Percentiles rank a stretch among this genome's conserved stretches.
These are phyloP conservation scores for Tenthredo livida DNA, from an alignment of 2,888 invertebrate species.

Conservation along the genomic window DNA sequence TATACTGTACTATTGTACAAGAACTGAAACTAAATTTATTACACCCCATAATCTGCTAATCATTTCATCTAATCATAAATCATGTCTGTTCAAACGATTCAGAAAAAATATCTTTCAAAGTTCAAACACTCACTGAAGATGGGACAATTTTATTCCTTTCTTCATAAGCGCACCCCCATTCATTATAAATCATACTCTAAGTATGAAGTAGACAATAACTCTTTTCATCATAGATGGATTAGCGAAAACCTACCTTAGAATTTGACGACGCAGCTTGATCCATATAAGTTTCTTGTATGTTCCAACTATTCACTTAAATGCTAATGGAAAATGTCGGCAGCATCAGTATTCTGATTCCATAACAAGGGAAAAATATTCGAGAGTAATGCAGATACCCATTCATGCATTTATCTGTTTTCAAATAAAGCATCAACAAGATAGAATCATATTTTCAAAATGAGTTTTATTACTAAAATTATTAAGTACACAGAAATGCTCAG, in stretches of 20 bases:
- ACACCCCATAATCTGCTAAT: background rate
- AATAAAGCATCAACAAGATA: slow-evolving; percentile 2
- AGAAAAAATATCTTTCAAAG: background rate
- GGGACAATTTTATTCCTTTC: background rate
- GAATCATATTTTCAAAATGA: background rate
- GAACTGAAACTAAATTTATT: slow-evolving; percentile 48
- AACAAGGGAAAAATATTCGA: background rate
- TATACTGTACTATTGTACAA: slow-evolving; percentile 74
- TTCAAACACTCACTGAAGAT: background rate
- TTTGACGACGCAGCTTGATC: no score
- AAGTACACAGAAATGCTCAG: slow-evolving; percentile 66
- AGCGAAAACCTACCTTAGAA: no score
- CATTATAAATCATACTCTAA: background rate
- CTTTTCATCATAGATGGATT: background rate
- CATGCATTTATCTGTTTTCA: background rate
- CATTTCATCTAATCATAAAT: background rate
- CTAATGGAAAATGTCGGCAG: background rate
- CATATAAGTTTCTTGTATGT: background rate
- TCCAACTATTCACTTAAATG: no score
- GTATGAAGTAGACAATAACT: background rate
- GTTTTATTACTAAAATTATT: slow-evolving; percentile 56
- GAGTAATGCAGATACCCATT: background rate
- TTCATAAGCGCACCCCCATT: background rate
- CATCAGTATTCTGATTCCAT: background rate
- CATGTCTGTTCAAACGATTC: background rate